Evolutionary conservation across 2,797 vertebrate genomes (phyloP).

Genomic region (Cossypha heuglini): DNA sequence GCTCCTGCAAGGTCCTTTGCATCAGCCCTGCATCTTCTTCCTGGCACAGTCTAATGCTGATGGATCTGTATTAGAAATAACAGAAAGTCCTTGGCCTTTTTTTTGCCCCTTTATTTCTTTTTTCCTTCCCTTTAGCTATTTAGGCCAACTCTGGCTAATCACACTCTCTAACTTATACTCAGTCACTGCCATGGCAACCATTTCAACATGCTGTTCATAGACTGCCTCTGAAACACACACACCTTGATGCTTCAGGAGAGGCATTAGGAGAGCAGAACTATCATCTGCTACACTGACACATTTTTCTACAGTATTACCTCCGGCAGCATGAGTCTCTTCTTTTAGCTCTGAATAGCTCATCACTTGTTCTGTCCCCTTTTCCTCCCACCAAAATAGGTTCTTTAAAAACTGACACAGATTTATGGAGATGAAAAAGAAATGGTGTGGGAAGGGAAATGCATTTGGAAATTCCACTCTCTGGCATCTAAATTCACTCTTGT

Average conservation of each 20-base stretch:
- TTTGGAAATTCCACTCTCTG: constrained; percentile 23
- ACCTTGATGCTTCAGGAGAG: constrained; percentile 55
- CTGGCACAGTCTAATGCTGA: background rate
- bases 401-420: constrained; percentile 55
- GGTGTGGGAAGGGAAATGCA: constrained; percentile 25
- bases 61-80: background rate
- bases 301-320: constrained; percentile 46
- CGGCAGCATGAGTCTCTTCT: constrained; percentile 31
- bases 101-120: background rate
- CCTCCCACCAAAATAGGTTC: constrained; percentile 8
- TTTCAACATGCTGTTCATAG: constrained; percentile 1
- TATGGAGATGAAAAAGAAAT: constrained; percentile 33
- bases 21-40: background rate
- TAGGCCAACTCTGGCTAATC: constrained; percentile 16
- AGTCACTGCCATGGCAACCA: constrained; percentile 36
- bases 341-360: constrained; percentile 46
- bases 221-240: constrained; percentile 16
- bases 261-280: constrained; percentile 21
- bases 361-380: constrained; percentile 25
- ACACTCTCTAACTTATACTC: background rate
- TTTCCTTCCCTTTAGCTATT: constrained; percentile 50
- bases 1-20: background rate
- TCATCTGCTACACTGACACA: constrained; percentile 47
- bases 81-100: constrained; percentile 28
- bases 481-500: constrained; percentile 2